These are phyloP conservation scores for Oryzias woworae DNA, from an alignment of 2,113 vertebrate genomes.

Conservation along the genomic window DNA sequence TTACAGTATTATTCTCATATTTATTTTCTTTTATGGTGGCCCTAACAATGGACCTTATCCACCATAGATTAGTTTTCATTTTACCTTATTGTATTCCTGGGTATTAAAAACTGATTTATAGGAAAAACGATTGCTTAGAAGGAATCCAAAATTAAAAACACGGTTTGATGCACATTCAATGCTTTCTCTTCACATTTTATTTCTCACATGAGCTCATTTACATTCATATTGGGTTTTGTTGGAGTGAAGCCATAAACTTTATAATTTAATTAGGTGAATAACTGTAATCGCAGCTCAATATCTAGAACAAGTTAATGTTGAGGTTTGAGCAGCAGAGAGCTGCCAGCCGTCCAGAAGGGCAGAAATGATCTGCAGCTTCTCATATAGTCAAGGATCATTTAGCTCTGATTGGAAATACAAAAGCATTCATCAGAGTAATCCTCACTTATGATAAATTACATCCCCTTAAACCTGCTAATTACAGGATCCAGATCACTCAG, in stretches of 20 bases:
- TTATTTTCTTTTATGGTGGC: too few relatives aligned
- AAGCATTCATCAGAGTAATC: slow-evolving; percentile 35
- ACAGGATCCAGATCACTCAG: slow-evolving; percentile 6
- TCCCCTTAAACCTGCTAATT: slow-evolving; percentile 6
- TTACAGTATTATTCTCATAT: too few relatives aligned
- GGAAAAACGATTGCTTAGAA: background rate
- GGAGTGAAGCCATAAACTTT: slow-evolving; percentile 16
- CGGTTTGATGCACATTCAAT: slow-evolving; percentile 14
- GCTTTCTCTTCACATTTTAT: slow-evolving; percentile 4
- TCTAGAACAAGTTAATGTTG: slow-evolving; percentile 23
- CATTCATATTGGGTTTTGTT: slow-evolving; percentile 2
- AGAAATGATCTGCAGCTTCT: slow-evolving; percentile 17
- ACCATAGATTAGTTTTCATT: too few relatives aligned
- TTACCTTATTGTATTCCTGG: too few relatives aligned
- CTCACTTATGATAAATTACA: background rate
- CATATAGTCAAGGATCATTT: slow-evolving; percentile 11
- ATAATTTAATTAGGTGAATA: slow-evolving; percentile 44
- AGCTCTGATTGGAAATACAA: slow-evolving; percentile 19
- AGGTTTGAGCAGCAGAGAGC: background rate
- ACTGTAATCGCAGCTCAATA: slow-evolving; percentile 34
- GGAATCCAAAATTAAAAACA: background rate
- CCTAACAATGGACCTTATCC: too few relatives aligned
- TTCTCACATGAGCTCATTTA: slow-evolving; percentile 18
- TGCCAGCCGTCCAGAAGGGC: slow-evolving; percentile 15
- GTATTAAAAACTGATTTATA: background rate